phyloP scores from a whole-genome alignment of 1,140 invertebrate genomes.

The Cotesia vestalis region DNA sequence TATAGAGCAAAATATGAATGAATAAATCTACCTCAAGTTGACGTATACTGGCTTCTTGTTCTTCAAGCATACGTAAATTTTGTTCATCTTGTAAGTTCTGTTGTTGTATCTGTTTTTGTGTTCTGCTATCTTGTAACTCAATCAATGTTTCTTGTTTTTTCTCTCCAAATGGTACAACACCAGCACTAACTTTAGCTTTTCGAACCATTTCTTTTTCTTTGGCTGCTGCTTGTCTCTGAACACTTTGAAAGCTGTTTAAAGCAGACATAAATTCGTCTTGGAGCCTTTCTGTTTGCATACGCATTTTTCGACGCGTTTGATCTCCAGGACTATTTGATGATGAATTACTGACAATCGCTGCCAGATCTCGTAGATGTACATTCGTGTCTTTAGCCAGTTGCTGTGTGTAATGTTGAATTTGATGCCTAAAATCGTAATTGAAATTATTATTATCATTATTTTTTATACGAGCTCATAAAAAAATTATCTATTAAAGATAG shows the following conservation, averaged over 20 bases:
- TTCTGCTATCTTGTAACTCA: conserved; percentile 72
- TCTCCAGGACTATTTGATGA: conserved; percentile 60
- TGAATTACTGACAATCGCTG: conserved; percentile 63
- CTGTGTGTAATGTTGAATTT: conserved; percentile 95
- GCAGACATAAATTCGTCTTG: conserved; percentile 93
- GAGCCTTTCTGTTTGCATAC: conserved; percentile 82
- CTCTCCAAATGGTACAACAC: conserved; percentile 66
- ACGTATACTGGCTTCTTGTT: conserved; percentile 89
- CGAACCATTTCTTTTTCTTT: conserved; percentile 86
- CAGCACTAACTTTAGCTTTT: conserved; percentile 70
- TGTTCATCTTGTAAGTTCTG: conserved; percentile 87
- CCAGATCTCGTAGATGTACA: conserved; percentile 82
- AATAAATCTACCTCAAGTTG: conserved; percentile 81
- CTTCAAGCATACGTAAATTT: conserved; percentile 84
- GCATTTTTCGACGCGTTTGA: conserved; percentile 85
- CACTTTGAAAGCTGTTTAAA: conserved; percentile 87
- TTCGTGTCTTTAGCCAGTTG: conserved; percentile 95
- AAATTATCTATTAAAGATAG: no score
- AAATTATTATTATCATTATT: background rate
- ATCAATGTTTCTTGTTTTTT: conserved; percentile 72
- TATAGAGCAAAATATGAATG: no score
- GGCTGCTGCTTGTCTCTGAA: conserved; percentile 81
- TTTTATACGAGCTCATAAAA: background rate
- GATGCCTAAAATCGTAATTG: conserved; percentile 73
- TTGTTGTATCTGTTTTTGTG: conserved; percentile 70